phyloP scores from a whole-genome alignment of 2,797 vertebrate species.

The Sebastes itinus region DNA sequence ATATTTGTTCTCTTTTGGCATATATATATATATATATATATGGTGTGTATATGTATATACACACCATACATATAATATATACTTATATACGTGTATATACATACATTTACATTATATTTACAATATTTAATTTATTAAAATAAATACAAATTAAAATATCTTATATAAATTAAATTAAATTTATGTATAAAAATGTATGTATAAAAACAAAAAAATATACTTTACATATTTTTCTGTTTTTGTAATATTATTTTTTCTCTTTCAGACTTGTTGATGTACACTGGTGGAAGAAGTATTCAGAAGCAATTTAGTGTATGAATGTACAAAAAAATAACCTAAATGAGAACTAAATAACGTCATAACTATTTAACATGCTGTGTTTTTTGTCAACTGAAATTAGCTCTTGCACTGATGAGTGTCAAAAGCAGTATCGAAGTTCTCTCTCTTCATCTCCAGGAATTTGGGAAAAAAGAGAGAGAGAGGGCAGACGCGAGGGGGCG shows the following conservation, averaged over 20 bases:
- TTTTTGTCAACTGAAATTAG: background rate
- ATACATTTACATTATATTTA: background rate
- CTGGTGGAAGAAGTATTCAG: background rate
- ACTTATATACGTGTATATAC: background rate
- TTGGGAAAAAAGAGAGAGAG: background rate
- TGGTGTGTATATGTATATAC: too few species aligned
- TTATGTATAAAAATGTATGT: too few species aligned
- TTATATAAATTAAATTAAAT: too few species aligned
- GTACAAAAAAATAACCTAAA: too few species aligned
- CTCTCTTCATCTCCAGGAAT: background rate
- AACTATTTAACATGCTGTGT: background rate
- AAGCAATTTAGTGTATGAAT: background rate
- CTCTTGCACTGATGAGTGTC: background rate
- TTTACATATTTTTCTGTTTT: background rate
- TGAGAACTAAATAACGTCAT: background rate
- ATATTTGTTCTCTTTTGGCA: too few species aligned
- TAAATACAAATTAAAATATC: too few species aligned
- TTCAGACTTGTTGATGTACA: background rate
- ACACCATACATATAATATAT: background rate
- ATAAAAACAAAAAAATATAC: too few species aligned
- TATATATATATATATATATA: too few species aligned
- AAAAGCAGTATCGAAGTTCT: background rate
- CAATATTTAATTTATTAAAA: background rate
- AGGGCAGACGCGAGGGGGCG: constrained; percentile 76
- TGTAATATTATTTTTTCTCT: background rate